A percentile compares a stretch with the other conserved stretches of the same genome.
phyloP scores from a whole-genome alignment of 2,797 vertebrate species.

The Sebastes variabilis region DNA sequence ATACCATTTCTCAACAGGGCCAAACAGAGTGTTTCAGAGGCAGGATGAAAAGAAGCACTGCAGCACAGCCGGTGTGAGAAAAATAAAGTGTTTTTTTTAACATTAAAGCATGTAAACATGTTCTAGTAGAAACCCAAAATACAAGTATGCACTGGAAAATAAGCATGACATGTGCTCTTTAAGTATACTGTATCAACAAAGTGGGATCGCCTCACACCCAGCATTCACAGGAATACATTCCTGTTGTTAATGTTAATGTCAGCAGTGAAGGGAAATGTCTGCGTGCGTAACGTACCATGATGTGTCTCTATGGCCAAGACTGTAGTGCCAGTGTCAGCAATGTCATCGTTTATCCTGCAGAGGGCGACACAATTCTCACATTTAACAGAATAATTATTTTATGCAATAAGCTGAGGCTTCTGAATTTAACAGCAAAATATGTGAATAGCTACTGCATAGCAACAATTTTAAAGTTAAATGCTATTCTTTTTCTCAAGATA shows the following conservation, averaged over 20 bases:
- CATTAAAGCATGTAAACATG: no score
- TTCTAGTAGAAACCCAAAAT: no score
- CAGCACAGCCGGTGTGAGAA: no score
- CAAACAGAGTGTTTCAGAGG: no score
- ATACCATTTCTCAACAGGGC: no score
- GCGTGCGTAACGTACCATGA: slow-evolving; percentile 68
- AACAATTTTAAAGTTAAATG: neutral
- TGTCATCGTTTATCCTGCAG: slow-evolving; percentile 87
- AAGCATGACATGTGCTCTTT: no score
- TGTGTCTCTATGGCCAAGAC: slow-evolving; percentile 90
- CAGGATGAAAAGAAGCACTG: no score
- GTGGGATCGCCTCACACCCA: neutral
- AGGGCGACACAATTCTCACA: slow-evolving; percentile 61
- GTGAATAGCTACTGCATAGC: neutral
- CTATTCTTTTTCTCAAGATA: neutral
- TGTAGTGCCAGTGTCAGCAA: slow-evolving; percentile 83
- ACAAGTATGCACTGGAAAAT: no score
- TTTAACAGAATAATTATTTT: neutral
- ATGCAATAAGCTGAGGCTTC: neutral
- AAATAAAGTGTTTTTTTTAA: no score
- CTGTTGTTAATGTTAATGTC: neutral
- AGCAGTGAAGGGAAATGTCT: neutral
- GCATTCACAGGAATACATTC: neutral
- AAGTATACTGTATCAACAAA: neutral
- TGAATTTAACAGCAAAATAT: neutral